These are phyloP conservation scores for Penaeus japonicus DNA, from an alignment of 1,140 invertebrate species.

Conservation along the genomic window DNA sequence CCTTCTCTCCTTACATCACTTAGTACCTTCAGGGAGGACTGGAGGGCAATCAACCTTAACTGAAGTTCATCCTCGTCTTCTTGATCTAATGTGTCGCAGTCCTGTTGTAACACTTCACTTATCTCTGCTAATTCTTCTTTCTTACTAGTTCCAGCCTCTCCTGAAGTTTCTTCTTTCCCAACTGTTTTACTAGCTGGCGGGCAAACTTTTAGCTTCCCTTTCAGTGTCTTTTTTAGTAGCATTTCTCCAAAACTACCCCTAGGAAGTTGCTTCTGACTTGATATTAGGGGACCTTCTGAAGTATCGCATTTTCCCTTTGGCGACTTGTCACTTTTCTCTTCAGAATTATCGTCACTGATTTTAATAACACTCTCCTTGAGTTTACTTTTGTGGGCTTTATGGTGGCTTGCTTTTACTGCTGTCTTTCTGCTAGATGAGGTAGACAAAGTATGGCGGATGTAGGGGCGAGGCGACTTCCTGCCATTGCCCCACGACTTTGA, in stretches of 20 bases:
- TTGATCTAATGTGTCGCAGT: not conserved
- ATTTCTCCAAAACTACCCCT: conserved; percentile 26
- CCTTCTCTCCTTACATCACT: conserved; percentile 30
- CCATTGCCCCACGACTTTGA: no score
- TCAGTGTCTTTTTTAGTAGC: conserved; percentile 14
- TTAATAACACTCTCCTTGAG: not conserved
- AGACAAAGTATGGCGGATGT: no score
- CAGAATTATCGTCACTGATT: not conserved
- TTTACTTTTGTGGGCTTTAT: not conserved
- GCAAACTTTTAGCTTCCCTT: not conserved
- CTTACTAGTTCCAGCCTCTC: not conserved
- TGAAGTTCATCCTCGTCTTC: conserved; percentile 53
- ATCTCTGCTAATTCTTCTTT: not conserved
- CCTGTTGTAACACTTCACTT: not conserved
- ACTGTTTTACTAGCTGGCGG: not conserved
- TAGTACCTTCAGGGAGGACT: conserved; percentile 42
- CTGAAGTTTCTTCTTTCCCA: not conserved
- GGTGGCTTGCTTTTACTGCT: not conserved
- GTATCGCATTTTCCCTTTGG: not conserved
- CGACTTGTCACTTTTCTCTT: not conserved
- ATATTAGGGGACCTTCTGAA: not conserved
- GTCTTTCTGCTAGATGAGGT: no score
- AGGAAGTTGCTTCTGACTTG: not conserved
- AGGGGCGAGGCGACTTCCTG: no score
- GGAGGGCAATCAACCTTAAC: conserved; percentile 37